phyloP scores from a whole-genome alignment of 1,140 invertebrate genomes.

The Penaeus vannamei region DNA sequence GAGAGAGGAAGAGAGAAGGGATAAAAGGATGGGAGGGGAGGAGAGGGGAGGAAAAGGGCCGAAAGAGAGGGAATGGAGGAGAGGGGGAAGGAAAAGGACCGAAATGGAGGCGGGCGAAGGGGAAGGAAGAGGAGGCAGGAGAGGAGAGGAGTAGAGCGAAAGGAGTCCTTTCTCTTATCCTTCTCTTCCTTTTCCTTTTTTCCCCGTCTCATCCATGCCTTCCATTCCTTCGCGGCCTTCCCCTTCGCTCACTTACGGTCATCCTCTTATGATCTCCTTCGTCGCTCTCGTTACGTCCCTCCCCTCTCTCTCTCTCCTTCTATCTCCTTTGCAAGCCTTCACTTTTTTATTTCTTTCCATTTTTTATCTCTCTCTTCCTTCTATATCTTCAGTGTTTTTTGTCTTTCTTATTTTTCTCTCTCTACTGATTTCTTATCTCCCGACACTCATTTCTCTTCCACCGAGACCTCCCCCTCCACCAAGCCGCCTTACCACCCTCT shows the following conservation, averaged over 20 bases:
- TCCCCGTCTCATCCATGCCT: not conserved
- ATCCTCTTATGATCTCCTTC: not conserved
- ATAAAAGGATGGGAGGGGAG: not conserved
- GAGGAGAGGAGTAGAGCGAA: not conserved
- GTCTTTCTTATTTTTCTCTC: constrained; percentile 4
- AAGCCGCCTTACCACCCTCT: not conserved
- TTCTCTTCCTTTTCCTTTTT: not conserved
- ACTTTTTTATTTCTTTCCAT: not conserved
- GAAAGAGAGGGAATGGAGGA: not conserved
- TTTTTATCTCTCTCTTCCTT: not conserved
- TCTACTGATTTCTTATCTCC: no score
- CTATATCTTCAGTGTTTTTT: not conserved
- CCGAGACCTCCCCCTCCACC: no score
- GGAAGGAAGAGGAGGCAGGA: not conserved
- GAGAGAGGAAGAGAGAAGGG: not conserved
- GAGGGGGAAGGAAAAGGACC: not conserved
- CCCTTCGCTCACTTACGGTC: not conserved
- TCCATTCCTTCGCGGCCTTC: not conserved
- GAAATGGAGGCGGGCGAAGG: not conserved
- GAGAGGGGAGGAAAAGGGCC: not conserved
- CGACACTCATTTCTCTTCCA: no score
- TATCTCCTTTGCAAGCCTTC: not conserved
- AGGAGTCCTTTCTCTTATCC: not conserved
- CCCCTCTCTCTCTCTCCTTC: not conserved
- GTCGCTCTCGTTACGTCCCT: not conserved